These are phyloP conservation scores for Aradophagus sp. DNA, from an alignment of 1,140 invertebrate species.

Conservation along the genomic window DNA sequence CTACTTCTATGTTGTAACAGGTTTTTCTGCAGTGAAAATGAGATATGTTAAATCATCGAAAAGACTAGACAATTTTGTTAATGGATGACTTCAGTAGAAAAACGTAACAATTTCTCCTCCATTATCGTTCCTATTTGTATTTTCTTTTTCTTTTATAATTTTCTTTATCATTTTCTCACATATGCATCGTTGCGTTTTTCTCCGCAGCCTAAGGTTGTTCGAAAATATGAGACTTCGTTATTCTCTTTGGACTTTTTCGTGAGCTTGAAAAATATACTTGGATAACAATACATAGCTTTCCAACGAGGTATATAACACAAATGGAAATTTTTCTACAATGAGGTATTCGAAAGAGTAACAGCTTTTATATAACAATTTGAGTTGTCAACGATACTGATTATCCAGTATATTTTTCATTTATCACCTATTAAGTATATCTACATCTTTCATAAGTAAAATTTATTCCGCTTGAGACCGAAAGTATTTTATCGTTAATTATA, in stretches of 20 bases:
- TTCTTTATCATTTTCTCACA: background rate
- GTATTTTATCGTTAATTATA: constrained; percentile 46
- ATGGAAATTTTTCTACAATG: constrained; percentile 21
- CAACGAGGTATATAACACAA: constrained; percentile 23
- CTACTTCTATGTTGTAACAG: constrained; percentile 20
- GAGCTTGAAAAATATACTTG: constrained; percentile 54
- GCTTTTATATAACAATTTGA: constrained; percentile 45
- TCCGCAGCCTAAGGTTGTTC: constrained; percentile 43
- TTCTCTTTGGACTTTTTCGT: constrained; percentile 42
- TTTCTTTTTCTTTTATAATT: background rate
- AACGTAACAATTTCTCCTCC: constrained; percentile 46
- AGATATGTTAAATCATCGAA: constrained; percentile 53
- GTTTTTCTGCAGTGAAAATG: constrained; percentile 31
- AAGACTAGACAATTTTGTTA: constrained; percentile 47
- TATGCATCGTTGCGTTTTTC: constrained; percentile 15
- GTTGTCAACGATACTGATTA: constrained; percentile 40
- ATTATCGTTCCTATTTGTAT: too few species aligned
- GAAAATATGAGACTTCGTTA: constrained; percentile 54
- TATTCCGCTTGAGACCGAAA: constrained; percentile 47
- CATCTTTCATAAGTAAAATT: constrained; percentile 49
- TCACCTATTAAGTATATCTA: constrained; percentile 50
- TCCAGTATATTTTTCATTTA: constrained; percentile 57
- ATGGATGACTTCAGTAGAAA: constrained; percentile 31
- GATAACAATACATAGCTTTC: constrained; percentile 29
- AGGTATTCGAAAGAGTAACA: constrained; percentile 41